Conservation (phyloP, 2,797 vertebrate genomes). For the Argentina silus region DNA sequence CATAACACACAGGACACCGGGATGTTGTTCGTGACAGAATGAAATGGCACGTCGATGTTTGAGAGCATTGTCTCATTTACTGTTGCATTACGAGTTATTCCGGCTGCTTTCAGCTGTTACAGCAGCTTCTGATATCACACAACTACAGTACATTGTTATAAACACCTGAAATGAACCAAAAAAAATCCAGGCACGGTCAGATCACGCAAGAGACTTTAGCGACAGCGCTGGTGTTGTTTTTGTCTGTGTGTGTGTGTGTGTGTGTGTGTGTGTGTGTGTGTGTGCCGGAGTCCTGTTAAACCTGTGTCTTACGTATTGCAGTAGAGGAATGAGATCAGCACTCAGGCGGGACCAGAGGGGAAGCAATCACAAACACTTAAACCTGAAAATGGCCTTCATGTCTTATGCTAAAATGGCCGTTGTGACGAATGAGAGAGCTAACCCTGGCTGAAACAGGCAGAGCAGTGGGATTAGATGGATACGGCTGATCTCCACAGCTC, state of each 20-base stretch:
- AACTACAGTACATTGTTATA: no score
- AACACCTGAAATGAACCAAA: no score
- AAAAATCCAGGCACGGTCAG: no score
- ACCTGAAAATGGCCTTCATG: slow-evolving; percentile 77
- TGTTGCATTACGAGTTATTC: no score
- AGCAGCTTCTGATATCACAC: no score
- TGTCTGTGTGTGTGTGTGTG: no score
- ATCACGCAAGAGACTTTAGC: no score
- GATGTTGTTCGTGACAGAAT: background rate
- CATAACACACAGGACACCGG: background rate
- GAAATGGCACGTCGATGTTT: background rate
- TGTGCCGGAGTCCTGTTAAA: no score
- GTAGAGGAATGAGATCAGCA: slow-evolving; percentile 14
- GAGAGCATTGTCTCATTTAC: background rate
- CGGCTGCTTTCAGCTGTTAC: no score
- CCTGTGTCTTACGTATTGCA: background rate
- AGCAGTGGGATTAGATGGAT: slow-evolving; percentile 72
- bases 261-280: no score
- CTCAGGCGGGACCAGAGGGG: slow-evolving; percentile 56
- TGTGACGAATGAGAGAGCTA: slow-evolving; percentile 81
- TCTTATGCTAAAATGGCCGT: slow-evolving; percentile 74
- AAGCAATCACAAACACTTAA: slow-evolving; percentile 80
- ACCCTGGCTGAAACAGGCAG: slow-evolving; percentile 79
- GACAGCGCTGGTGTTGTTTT: no score
- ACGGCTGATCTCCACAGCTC: slow-evolving; percentile 57